phyloP scores from a whole-genome alignment of 2,888 invertebrate species.

The Rhabditoides inermis region DNA sequence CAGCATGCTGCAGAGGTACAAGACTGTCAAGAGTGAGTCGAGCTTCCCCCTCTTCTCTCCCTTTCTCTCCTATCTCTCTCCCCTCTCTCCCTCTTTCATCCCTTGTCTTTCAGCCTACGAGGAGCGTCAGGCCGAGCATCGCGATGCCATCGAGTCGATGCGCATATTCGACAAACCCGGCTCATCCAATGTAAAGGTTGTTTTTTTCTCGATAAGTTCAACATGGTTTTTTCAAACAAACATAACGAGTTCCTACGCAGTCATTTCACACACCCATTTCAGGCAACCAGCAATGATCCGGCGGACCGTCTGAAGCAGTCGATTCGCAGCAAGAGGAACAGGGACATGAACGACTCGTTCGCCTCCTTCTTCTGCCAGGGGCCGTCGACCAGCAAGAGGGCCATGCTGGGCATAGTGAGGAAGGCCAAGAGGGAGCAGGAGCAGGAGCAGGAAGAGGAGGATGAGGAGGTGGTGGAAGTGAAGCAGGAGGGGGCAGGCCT shows the following conservation, averaged over 20 bases:
- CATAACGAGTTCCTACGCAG: too few species aligned
- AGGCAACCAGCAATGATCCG: too few species aligned
- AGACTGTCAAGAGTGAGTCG: slow-evolving; percentile 33
- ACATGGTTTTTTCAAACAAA: too few species aligned
- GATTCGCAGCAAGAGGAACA: too few species aligned
- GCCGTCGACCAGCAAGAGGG: background rate
- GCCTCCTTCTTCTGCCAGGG: background rate
- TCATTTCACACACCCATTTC: too few species aligned
- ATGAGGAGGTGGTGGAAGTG: background rate
- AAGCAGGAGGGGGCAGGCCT: too few species aligned
- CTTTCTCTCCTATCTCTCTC: too few species aligned
- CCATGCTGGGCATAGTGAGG: background rate
- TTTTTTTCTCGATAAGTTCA: too few species aligned
- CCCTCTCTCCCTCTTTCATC: too few species aligned
- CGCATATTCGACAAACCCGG: slow-evolving; percentile 17
- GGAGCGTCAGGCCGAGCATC: slow-evolving; percentile 18
- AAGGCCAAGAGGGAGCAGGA: background rate
- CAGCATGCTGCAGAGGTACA: slow-evolving; percentile 30
- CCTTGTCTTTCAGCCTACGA: slow-evolving; percentile 30
- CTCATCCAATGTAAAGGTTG: background rate
- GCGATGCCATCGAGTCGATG: slow-evolving; percentile 15
- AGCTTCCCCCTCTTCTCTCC: too few species aligned
- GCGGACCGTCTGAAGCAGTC: slow-evolving; percentile 16
- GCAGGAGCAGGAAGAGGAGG: background rate
- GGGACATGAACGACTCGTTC: background rate